phyloP scores from a whole-genome alignment of 2,113 vertebrate species.

The Clarias macrocephalus region DNA sequence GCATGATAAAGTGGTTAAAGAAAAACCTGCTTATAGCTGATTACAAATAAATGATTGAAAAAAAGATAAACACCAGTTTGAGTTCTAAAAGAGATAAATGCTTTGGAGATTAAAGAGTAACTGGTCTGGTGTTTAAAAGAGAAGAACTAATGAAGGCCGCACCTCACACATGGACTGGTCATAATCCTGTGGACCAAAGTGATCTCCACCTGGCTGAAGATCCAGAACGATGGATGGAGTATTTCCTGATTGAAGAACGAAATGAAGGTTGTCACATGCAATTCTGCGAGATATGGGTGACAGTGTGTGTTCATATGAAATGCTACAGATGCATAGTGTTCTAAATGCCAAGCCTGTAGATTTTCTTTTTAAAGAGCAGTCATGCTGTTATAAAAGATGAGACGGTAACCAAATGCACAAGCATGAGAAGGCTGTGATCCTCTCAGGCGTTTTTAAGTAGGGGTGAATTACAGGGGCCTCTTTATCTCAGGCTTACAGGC shows the following conservation, averaged over 20 bases:
- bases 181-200: conserved; percentile 77
- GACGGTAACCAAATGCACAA: conserved; percentile 70
- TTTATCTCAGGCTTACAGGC: conserved; percentile 38
- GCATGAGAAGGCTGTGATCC: conserved; percentile 3
- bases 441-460: conserved; percentile 23
- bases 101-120: background rate
- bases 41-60: background rate
- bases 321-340: background rate
- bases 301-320: background rate
- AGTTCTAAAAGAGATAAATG: background rate
- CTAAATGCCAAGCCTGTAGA: background rate
- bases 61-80: background rate
- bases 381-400: conserved; percentile 87
- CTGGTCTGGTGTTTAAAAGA: background rate
- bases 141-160: conserved; percentile 29
- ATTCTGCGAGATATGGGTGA: background rate
- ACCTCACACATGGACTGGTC: conserved; percentile 85
- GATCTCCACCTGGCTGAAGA: conserved; percentile 80
- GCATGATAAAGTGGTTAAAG: background rate
- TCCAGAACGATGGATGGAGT: conserved; percentile 75
- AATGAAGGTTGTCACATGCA: background rate
- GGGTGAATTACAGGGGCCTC: conserved; percentile 31
- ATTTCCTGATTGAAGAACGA: conserved; percentile 24
- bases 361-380: conserved; percentile 81
- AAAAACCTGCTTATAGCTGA: background rate